Evolutionary conservation across 2,113 vertebrate genomes (phyloP).

Genomic region (Brachypodius melanocephalos): DNA sequence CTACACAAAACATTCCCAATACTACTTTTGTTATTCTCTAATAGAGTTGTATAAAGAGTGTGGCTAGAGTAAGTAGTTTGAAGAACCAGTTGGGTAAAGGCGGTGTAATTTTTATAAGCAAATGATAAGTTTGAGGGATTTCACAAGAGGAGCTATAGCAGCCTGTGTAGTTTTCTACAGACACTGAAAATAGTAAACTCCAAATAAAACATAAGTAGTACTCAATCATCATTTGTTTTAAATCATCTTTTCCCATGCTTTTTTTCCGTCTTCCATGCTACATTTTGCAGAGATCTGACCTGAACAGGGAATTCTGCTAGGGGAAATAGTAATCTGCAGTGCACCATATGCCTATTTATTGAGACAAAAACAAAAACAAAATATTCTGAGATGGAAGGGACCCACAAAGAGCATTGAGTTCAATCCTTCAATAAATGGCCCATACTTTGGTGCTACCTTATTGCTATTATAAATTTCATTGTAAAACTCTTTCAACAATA

Average conservation of each 20-base stretch:
- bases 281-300: neutral
- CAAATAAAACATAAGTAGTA: neutral
- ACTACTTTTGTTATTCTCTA: neutral
- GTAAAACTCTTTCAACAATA: neutral
- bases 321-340: neutral
- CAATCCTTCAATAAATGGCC: neutral
- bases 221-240: neutral
- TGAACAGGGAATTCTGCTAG: neutral
- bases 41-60: neutral
- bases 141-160: neutral
- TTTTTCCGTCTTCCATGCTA: neutral
- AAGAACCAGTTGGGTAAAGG: neutral
- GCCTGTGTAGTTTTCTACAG: neutral
- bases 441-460: fast-evolving
- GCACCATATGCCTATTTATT: neutral
- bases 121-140: neutral
- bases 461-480: neutral
- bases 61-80: neutral
- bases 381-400: neutral
- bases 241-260: neutral
- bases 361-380: neutral
- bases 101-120: neutral
- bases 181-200: neutral
- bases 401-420: fast-evolving
- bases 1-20: neutral